Percentiles rank a stretch among this genome's conserved stretches.
These are phyloP conservation scores for Drosophila lowei DNA, from an alignment of 1,140 invertebrate species.

Conservation along the genomic window DNA sequence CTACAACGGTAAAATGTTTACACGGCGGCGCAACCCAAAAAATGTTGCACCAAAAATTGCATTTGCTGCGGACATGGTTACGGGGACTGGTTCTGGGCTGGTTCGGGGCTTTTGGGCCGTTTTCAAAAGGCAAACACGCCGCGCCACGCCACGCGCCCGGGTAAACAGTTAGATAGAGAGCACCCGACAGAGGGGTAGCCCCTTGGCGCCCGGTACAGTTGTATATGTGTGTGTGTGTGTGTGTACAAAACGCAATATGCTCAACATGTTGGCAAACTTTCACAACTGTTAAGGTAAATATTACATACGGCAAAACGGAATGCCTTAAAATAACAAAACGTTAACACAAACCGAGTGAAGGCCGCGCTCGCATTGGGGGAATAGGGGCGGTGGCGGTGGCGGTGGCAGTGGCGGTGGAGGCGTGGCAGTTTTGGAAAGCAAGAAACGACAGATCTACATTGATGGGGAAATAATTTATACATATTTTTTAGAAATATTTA, in stretches of 20 bases:
- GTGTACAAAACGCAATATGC: conserved; percentile 61
- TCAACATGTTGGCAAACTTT: conserved; percentile 72
- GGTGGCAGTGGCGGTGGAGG: background rate
- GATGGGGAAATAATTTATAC: no score
- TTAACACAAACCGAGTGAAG: conserved; percentile 17
- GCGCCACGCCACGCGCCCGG: conserved; percentile 19
- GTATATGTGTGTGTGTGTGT: no score
- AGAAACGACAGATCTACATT: no score
- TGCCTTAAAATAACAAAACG: conserved; percentile 54
- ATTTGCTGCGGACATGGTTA: conserved; percentile 5
- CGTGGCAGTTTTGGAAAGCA: no score
- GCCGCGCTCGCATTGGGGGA: background rate
- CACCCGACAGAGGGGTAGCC: no score
- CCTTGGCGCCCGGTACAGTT: no score
- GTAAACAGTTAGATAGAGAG: conserved; percentile 45
- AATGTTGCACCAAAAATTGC: conserved; percentile 38
- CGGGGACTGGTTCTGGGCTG: no score
- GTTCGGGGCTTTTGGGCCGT: background rate
- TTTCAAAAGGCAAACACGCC: no score
- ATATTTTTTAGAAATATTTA: no score
- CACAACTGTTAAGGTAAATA: conserved; percentile 62
- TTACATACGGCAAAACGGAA: conserved; percentile 48
- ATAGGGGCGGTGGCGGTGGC: background rate
- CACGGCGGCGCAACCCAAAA: conserved; percentile 1
- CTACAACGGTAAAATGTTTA: no score